Evolutionary conservation across 2,797 vertebrate species (phyloP), one percentile per base, ranked within the genome.

Genomic region (Acrossocheilus wenchowensis): DNA sequence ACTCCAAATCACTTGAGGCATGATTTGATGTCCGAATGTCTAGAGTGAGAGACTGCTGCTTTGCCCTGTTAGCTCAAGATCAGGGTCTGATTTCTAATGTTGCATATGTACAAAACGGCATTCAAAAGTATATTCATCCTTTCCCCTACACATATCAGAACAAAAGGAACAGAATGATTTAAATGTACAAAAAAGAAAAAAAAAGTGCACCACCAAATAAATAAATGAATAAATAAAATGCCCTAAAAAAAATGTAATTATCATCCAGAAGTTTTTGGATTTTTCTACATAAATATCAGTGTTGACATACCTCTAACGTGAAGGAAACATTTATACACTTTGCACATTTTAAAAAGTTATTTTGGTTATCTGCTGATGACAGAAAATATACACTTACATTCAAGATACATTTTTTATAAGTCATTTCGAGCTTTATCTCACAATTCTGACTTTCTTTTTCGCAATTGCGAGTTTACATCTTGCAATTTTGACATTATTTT

Each of bases 1-100:
- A 41, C 23, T 78, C 60, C 30, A 77, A 84, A 52, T 81, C 10
- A 15, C 48, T 87, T 89, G 74, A 78, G 45, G 45, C 34, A 26
- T 26, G 60, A 52, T 84, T 78, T 84, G 23, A 78, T 54, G 73
- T 52, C 45, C 5, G 3, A 64, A 52, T 75, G 12, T 66, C 60
- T 75, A 34, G 34, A 54, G 68, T 19, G 19, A 36, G 45, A 39
- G 21, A 14, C 52, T 45, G 17, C 11, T 83, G n/a, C 52, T 83
- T 83, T 83, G 69, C 52, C 69, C 30, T 21, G 21, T 66, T 66
- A 50, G 21, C 43, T 66, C 10, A 77, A 77, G 30, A 66, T 50
- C 43, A 62, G 39, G 39, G 57, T 19, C 39, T 60, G 54, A 79
- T 72, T 62, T 62, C 6, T 48, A 74, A 74, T 6, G 41, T 60